Evolutionary conservation across 1,140 invertebrate genomes (phyloP), one percentile per base, ranked within the genome.

Genomic region (Drosophila tristis): DNA sequence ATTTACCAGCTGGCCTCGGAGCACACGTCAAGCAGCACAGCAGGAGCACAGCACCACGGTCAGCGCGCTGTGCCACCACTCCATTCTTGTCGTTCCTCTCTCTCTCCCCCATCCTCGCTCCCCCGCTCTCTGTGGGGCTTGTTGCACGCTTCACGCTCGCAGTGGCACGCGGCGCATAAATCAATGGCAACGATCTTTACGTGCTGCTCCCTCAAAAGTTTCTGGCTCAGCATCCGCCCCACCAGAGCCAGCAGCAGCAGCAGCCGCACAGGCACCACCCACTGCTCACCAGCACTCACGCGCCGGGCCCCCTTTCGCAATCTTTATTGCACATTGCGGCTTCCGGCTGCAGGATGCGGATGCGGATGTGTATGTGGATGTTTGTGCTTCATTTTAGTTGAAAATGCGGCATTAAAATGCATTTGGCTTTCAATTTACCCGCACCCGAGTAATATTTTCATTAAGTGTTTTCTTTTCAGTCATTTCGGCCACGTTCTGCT

Each of bases 151-250:
- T 78, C 79, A 82, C 60, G 79, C 84, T 79, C 71, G 67, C 63
- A 26, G 16, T 70, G 78, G 78, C 82, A 87, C 84, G 84, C 78
- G 48, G 79, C 66, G 79, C 84, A 89, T 89, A 89, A 89, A 89
- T 89, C 84, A 89, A 89, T 89, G 84, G 84, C 71, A 89, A 89
- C 84, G 84, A 89, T 89, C 84, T 80, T 80, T 89, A 89, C 84
- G 84, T 89, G 84, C 84, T 89, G 84, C 84, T 64, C 60, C 73
- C 57, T 71, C 53, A 77, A 77, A 77, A 77, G 51, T 71, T 71
- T 67, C 35, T 70, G 44, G 26, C 64, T 66, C 61, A 58, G 42
- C 63, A 54, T 53, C 61, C 64, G 51, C 23, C 49, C 50, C 73
- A 51, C 43, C 42, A 23, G 56, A 16, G 26, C 23, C 26, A 29